Percentiles rank a stretch among this genome's conserved stretches.
Evolutionary conservation across 2,797 vertebrate genomes (phyloP).

Genomic region (Amniataba percoides): DNA sequence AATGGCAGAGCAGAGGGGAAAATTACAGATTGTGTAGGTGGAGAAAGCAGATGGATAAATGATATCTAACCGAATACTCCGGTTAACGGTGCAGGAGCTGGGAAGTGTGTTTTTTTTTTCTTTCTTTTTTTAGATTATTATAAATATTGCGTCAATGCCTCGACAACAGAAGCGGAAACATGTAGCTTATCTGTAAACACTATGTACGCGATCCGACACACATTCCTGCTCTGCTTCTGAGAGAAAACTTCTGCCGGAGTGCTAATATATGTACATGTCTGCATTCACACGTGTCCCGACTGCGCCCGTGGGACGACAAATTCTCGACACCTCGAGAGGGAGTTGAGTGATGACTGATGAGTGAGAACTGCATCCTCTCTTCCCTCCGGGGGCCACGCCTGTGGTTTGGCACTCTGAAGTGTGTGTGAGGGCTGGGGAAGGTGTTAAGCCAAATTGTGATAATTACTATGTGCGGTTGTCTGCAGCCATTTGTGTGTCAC

Average conservation of each 20-base stretch:
- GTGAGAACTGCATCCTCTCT: constrained; percentile 55
- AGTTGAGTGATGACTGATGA: constrained; percentile 63
- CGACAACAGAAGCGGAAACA: neutral
- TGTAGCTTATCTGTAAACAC: constrained; percentile 27
- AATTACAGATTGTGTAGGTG: constrained; percentile 39
- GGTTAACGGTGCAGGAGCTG: constrained; percentile 13
- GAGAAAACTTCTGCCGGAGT: neutral
- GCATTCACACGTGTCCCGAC: constrained; percentile 52
- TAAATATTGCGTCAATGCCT: neutral
- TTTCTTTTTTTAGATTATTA: neutral
- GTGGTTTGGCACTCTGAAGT: constrained; percentile 59
- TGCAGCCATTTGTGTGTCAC: constrained; percentile 63
- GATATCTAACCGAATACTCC: constrained; percentile 12
- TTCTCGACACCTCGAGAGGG: constrained; percentile 38
- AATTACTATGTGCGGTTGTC: constrained; percentile 67
- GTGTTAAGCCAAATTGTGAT: constrained; percentile 70
- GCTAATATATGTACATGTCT: constrained; percentile 45
- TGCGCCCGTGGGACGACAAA: constrained; percentile 33
- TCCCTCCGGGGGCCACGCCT: constrained; percentile 45
- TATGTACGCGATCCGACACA: constrained; percentile 2
- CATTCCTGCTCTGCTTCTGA: constrained; percentile 12
- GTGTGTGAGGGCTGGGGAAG: constrained; percentile 57
- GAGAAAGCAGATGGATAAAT: constrained; percentile 27
- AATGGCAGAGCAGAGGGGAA: constrained; percentile 12
- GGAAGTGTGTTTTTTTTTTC: too few relatives aligned